Evolutionary conservation across 2,797 vertebrate genomes (phyloP).

Genomic region (Aphelocoma californica): DNA sequence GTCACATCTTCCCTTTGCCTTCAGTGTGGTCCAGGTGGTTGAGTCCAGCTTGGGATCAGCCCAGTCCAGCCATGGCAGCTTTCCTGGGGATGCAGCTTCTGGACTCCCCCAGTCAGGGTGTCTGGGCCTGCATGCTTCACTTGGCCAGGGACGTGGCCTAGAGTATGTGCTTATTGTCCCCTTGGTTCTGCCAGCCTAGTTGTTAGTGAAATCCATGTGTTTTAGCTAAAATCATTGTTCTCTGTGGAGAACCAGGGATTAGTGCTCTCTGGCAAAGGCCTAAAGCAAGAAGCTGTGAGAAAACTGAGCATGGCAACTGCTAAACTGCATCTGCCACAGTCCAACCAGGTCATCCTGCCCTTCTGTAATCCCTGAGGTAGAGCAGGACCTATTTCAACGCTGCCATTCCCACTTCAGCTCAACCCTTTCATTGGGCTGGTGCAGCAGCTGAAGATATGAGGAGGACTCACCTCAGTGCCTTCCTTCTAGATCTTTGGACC

Average conservation of each 20-base stretch:
- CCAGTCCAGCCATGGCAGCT: fast-evolving
- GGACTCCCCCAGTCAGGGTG: fast-evolving
- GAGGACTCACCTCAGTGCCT: background rate
- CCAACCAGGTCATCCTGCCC: background rate
- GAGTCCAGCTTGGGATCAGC: fast-evolving
- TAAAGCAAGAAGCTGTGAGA: background rate
- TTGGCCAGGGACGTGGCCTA: fast-evolving
- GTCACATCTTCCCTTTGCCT: fast-evolving
- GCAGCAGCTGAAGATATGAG: background rate
- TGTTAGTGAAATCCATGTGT: background rate
- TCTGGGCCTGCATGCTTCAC: background rate
- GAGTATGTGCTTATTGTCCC: background rate
- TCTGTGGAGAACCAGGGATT: background rate
- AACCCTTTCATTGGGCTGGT: background rate
- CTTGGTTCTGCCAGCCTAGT: background rate
- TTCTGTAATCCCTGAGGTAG: background rate
- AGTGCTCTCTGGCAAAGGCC: background rate
- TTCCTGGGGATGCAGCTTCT: fast-evolving
- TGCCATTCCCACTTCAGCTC: background rate
- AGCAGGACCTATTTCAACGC: background rate
- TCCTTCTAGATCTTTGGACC: background rate
- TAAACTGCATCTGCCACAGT: background rate
- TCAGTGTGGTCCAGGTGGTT: fast-evolving
- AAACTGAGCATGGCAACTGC: background rate
- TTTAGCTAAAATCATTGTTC: background rate